Evolutionary conservation across 2,888 invertebrate genomes (phyloP), one percentile per base, ranked within the genome.

Genomic region (Adelognathus sp.): DNA sequence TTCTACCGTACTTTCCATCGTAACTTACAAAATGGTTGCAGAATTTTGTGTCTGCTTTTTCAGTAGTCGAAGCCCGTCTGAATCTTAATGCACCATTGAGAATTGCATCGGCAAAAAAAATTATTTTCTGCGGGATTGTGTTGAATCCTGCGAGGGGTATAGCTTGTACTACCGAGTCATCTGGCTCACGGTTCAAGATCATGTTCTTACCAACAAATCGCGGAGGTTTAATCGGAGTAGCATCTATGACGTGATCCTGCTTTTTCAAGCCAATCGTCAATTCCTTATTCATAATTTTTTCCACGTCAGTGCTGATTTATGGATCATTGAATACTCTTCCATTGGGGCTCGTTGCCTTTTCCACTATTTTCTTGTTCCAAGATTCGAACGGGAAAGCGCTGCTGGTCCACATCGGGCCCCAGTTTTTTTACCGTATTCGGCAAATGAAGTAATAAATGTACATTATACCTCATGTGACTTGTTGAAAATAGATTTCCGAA

Each of bases 361-460:
- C 58, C 1, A 58, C 11, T 5, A 33, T 58, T 31, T 31, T 31
- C 16, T 33, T 58, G 5, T 58, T 66, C 36, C 50, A 66, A n/a
- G 66, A 52, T 52, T 66, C 66, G 24, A 24, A 66, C 9, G 27
- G n/a, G 7, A 41, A 66, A 5, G 52, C 66, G 16, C 18, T 11
- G 52, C 44, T 44, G 1, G 39, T 44, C 69, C 69, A 69, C 14
- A 69, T 36, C 6, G 56, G 56, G 6, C 56, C 56, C 50, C 31
- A 69, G 41, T 56, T 69, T 24, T n/a, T 16, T n/a, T 3, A 69
- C 41, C 6, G 56, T 36, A 14, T 29, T 18, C 5, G n/a, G 3
- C 11, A 69, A 41, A 14, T 69, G 69, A 29, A 16, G 36, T 11
- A 69, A 31, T n/a, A 69, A 24, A 56, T 69, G 69, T 0, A 69